Evolutionary conservation across 2,113 vertebrate species (phyloP).

Genomic region (Syrmaticus mikado): DNA sequence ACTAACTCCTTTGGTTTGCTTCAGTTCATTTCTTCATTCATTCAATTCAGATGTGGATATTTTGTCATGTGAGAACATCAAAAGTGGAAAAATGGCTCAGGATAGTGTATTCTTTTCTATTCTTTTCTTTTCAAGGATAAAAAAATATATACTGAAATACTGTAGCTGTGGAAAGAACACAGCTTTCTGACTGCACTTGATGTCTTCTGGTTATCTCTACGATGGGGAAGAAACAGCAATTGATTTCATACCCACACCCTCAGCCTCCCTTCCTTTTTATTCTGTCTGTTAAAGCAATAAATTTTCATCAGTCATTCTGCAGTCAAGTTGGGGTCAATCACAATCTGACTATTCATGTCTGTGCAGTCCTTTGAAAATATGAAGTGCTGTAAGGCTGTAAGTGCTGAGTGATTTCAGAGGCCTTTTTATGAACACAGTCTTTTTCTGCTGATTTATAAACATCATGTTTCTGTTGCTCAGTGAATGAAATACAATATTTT

Average conservation of each 20-base stretch:
- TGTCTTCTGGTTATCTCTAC: background rate
- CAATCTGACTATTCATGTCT: background rate
- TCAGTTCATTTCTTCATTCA: background rate
- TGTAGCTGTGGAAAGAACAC: background rate
- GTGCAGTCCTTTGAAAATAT: slow-evolving; percentile 15
- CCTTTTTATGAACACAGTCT: background rate
- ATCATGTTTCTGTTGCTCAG: background rate
- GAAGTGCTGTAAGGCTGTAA: background rate
- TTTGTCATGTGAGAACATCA: background rate
- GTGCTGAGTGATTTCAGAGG: slow-evolving; percentile 11
- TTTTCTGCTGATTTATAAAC: slow-evolving; percentile 34
- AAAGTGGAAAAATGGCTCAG: background rate
- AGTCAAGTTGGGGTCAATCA: slow-evolving; percentile 21
- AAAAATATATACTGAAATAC: background rate
- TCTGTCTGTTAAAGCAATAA: background rate
- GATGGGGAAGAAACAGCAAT: background rate
- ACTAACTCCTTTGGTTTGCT: background rate
- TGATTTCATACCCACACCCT: background rate
- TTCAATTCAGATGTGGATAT: background rate
- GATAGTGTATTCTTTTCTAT: background rate
- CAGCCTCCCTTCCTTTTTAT: background rate
- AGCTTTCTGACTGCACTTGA: background rate
- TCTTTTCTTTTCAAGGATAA: background rate
- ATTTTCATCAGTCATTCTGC: background rate
- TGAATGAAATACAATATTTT: slow-evolving; percentile 21